Evolutionary conservation across 2,888 invertebrate species (phyloP).

Genomic region (Zygaena filipendulae): DNA sequence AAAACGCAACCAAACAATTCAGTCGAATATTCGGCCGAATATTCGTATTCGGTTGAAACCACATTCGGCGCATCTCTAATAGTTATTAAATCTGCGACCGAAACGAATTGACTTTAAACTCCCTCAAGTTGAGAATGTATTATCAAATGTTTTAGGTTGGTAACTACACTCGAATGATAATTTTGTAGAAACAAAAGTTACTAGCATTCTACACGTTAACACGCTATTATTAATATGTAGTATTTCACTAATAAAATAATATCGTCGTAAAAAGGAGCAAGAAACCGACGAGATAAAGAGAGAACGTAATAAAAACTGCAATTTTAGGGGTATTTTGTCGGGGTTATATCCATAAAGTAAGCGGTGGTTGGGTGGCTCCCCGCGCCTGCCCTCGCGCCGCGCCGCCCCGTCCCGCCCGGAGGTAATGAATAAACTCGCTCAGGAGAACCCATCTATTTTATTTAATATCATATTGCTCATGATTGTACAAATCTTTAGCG

Average conservation of each 20-base stretch:
- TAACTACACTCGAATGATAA: too few species aligned
- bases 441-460: constrained; percentile 53
- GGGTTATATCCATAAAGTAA: constrained; percentile 68
- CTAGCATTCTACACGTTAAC: too few species aligned
- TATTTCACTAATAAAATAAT: constrained; percentile 59
- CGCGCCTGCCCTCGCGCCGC: constrained; percentile 17
- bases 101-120: too few species aligned
- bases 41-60: too few species aligned
- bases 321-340: constrained; percentile 69
- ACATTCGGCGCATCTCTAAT: too few species aligned
- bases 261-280: constrained; percentile 57
- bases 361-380: constrained; percentile 28
- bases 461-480: constrained; percentile 57
- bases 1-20: too few species aligned
- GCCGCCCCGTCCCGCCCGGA: constrained; percentile 31
- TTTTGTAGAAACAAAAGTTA: too few species aligned
- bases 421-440: constrained; percentile 67
- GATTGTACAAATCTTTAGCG: constrained; percentile 33
- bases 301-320: constrained; percentile 68
- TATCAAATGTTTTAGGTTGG: too few species aligned
- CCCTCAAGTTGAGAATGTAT: too few species aligned
- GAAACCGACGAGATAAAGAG: constrained; percentile 66
- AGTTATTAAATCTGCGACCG: too few species aligned
- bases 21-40: too few species aligned
- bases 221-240: too few species aligned